Conservation (phyloP, 2,797 vertebrate species). For the Salmo trutta region DNA sequence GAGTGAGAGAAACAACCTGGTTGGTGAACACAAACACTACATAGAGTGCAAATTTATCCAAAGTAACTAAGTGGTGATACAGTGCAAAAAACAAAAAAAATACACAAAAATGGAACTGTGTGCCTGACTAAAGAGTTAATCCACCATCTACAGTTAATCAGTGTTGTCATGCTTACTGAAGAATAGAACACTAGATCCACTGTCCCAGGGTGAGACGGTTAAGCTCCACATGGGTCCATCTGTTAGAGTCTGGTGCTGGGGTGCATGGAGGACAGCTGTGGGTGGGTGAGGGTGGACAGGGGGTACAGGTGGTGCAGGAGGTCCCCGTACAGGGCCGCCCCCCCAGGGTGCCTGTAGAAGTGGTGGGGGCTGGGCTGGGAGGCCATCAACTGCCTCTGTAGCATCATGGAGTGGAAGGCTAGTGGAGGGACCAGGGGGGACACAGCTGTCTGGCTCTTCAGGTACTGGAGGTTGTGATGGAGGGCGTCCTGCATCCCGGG, state of each 20-base stretch:
- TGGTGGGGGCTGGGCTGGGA: slow-evolving; percentile 86
- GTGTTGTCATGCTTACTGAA: slow-evolving; percentile 59
- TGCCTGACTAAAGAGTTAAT: not conserved
- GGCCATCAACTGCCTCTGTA: slow-evolving; percentile 91
- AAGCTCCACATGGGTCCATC: slow-evolving; percentile 11
- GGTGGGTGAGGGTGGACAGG: slow-evolving; percentile 84
- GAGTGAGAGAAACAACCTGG: slow-evolving; percentile 15
- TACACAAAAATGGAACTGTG: slow-evolving; percentile 39
- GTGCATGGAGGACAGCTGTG: slow-evolving; percentile 91
- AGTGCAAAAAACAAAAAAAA: slow-evolving; percentile 63
- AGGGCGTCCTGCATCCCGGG: slow-evolving; percentile 73
- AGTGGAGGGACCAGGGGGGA: slow-evolving; percentile 89
- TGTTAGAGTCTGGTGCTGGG: slow-evolving; percentile 94
- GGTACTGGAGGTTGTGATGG: slow-evolving; percentile 90
- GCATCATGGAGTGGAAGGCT: slow-evolving; percentile 92
- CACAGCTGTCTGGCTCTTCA: slow-evolving; percentile 92
- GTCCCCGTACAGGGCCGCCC: slow-evolving; percentile 87
- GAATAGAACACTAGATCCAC: slow-evolving; percentile 24
- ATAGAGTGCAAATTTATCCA: slow-evolving; percentile 75
- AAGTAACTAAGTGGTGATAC: slow-evolving; percentile 69
- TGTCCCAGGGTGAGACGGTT: slow-evolving; percentile 49
- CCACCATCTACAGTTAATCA: slow-evolving; percentile 56
- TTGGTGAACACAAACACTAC: slow-evolving; percentile 57
- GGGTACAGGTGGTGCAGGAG: slow-evolving; percentile 94
- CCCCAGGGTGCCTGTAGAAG: slow-evolving; percentile 90